phyloP scores from a whole-genome alignment of 2,797 vertebrate genomes.

The Heliangelus exortis region DNA sequence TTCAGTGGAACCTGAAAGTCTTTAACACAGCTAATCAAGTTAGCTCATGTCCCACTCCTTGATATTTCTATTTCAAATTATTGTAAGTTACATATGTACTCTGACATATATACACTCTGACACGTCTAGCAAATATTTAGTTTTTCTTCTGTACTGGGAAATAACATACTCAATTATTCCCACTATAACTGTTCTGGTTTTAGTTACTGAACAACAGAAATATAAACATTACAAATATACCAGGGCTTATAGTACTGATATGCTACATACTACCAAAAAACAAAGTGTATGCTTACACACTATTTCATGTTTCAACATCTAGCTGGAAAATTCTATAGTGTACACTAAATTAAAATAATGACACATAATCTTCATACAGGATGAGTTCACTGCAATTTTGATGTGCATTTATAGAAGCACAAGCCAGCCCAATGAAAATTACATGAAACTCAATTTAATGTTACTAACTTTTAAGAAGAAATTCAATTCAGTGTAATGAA shows the following conservation, averaged over 20 bases:
- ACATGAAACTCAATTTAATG: not conserved
- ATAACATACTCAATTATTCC: not conserved
- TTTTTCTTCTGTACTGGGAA: not conserved
- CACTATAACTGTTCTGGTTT: not conserved
- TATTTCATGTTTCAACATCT: not conserved
- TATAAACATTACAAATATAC: not conserved
- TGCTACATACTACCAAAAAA: not conserved
- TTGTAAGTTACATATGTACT: not conserved
- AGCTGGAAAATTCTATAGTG: not conserved
- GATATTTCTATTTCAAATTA: not conserved
- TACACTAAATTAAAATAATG: not conserved
- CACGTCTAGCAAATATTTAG: not conserved
- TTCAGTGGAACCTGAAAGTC: not conserved
- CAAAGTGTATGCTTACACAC: not conserved
- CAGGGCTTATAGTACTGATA: not conserved
- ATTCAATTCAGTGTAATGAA: not conserved
- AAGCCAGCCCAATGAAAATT: not conserved
- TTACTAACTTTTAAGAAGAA: not conserved
- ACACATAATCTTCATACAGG: not conserved
- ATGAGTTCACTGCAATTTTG: not conserved
- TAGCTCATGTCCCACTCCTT: not conserved
- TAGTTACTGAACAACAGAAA: slow-evolving; percentile 1
- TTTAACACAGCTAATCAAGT: not conserved
- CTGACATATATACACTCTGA: not conserved
- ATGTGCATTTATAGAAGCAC: not conserved